Percentiles rank a stretch among this genome's conserved stretches.
These are phyloP conservation scores for Sciurus vulgaris DNA, from an alignment of 2,797 vertebrate species.

Conservation along the genomic window DNA sequence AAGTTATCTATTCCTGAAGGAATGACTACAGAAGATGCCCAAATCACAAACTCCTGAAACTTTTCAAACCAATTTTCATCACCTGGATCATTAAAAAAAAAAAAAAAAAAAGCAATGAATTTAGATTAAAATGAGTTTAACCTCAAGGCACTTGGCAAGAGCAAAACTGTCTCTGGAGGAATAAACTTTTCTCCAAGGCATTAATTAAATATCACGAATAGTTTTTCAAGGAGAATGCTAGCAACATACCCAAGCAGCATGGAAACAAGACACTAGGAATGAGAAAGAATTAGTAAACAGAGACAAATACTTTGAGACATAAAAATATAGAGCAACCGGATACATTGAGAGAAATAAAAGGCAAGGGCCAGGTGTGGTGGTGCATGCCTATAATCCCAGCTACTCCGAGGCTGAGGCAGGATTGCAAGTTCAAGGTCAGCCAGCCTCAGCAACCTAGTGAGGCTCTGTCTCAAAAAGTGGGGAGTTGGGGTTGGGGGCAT, in stretches of 20 bases:
- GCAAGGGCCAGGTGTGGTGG: no score
- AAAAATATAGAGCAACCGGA: background rate
- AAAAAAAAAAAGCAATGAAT: background rate
- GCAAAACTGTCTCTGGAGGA: background rate
- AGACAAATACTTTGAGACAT: background rate
- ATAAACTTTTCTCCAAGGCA: background rate
- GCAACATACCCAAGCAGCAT: background rate
- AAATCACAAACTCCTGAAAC: background rate
- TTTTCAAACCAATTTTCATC: constrained; percentile 11
- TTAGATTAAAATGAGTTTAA: background rate
- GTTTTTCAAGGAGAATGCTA: background rate
- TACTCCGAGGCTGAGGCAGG: no score
- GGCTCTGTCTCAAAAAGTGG: no score
- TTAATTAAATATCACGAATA: background rate
- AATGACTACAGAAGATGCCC: background rate
- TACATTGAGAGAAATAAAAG: background rate
- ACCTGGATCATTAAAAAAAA: background rate
- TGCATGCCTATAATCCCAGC: no score
- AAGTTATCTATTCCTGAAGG: background rate
- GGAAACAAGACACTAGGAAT: background rate
- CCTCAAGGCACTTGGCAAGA: background rate
- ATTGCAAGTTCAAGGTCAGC: no score
- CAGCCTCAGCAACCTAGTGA: no score
- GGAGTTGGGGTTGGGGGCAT: no score
- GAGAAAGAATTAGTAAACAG: background rate